These are phyloP conservation scores for Gobio gobio DNA, from an alignment of 2,113 vertebrate genomes.

Conservation along the genomic window DNA sequence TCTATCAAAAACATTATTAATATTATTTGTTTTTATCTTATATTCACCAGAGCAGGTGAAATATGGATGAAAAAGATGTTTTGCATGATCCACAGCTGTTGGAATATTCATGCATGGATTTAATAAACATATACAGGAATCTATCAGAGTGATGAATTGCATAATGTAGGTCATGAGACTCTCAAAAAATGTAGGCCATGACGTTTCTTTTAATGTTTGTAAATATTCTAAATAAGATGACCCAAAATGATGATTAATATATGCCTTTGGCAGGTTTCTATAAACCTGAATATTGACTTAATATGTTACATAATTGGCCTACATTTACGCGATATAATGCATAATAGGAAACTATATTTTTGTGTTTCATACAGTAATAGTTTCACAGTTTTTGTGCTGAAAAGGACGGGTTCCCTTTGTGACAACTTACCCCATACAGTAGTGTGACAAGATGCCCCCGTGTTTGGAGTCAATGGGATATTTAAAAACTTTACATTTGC, in stretches of 20 bases:
- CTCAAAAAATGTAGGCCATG: constrained; percentile 1
- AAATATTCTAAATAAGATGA: not conserved
- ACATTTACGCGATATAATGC: not conserved
- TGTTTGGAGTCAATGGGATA: not conserved
- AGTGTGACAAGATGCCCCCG: not conserved
- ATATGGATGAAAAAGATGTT: not conserved
- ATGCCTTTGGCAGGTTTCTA: not conserved
- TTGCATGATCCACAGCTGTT: not conserved
- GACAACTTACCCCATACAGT: constrained; percentile 1
- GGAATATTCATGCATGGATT: not conserved
- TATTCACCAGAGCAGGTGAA: not conserved
- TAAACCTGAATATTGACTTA: not conserved
- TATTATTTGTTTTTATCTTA: too few species aligned
- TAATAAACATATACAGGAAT: not conserved
- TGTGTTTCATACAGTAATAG: not conserved
- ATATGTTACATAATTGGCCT: not conserved
- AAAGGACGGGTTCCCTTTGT: not conserved
- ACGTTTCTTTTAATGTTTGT: constrained; percentile 6
- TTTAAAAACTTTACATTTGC: constrained; percentile 10
- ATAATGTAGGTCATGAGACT: constrained; percentile 12
- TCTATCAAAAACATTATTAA: not conserved
- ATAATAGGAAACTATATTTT: not conserved
- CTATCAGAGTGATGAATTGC: not conserved
- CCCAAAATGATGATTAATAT: not conserved
- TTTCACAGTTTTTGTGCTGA: not conserved